Evolutionary conservation across 2,888 invertebrate species (phyloP).

Genomic region (Tipula helvola): DNA sequence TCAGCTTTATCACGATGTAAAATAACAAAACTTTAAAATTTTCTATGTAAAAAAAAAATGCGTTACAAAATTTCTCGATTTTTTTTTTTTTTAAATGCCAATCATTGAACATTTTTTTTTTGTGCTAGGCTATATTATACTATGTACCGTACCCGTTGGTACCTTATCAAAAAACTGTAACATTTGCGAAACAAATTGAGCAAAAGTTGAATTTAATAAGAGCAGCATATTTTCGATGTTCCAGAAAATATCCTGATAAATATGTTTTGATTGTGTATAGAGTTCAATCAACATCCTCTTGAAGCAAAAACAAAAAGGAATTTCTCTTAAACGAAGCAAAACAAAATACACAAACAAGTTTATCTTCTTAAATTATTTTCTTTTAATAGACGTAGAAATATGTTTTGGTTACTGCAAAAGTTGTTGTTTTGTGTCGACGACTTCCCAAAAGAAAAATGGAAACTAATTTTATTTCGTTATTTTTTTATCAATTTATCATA

Average conservation of each 20-base stretch:
- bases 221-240: neutral
- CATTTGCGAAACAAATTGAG: neutral
- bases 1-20: neutral
- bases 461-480: neutral
- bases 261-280: neutral
- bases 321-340: neutral
- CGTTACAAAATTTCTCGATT: neutral
- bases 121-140: neutral
- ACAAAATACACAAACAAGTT: neutral
- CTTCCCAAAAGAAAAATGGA: neutral
- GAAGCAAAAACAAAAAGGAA: neutral
- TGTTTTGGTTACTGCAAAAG: neutral
- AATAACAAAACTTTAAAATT: neutral
- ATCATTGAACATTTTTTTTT: neutral
- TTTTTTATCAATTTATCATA: neutral
- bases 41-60: neutral
- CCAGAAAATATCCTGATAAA: neutral
- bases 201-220: neutral
- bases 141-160: neutral
- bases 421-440: neutral
- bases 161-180: neutral
- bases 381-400: neutral
- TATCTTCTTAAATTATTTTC: neutral
- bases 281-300: neutral
- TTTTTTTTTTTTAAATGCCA: neutral